Conservation (phyloP, 2,888 invertebrate genomes). For the Criorhina ranunculi region DNA sequence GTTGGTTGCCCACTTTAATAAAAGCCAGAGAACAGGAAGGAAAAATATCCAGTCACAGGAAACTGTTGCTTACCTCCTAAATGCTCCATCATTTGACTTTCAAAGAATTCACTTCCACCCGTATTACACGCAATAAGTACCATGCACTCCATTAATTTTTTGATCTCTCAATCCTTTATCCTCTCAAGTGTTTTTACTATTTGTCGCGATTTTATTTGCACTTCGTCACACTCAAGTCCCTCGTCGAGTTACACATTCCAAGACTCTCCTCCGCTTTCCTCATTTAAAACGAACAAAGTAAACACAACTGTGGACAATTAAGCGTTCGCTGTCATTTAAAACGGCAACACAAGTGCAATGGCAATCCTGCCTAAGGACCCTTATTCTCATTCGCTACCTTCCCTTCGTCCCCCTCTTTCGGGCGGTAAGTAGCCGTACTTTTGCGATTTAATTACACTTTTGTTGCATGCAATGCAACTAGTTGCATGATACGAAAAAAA, state of each 20-base stretch:
- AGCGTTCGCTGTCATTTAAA: constrained; percentile 25
- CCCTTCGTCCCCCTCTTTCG: background rate
- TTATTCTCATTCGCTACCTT: background rate
- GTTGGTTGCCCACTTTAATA: no score
- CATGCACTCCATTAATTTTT: background rate
- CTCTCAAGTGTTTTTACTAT: constrained; percentile 24
- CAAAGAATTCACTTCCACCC: no score
- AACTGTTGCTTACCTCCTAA: no score
- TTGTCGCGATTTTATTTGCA: constrained; percentile 27
- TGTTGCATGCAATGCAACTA: constrained; percentile 45
- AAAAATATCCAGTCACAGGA: no score
- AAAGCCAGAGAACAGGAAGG: no score
- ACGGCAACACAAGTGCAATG: constrained; percentile 18
- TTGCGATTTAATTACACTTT: constrained; percentile 54
- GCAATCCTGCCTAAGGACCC: constrained; percentile 22
- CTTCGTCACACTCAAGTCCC: constrained; percentile 19
- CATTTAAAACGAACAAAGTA: constrained; percentile 23
- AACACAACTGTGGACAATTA: constrained; percentile 29
- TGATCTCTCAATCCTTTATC: background rate
- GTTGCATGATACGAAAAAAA: constrained; percentile 32
- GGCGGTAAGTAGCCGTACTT: constrained; percentile 18
- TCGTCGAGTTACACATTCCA: background rate
- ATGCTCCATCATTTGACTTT: no score
- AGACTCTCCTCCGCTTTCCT: background rate
- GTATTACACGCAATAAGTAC: no score